These are phyloP conservation scores for Panopea generosa DNA, from an alignment of 2,888 invertebrate species.

Conservation along the genomic window DNA sequence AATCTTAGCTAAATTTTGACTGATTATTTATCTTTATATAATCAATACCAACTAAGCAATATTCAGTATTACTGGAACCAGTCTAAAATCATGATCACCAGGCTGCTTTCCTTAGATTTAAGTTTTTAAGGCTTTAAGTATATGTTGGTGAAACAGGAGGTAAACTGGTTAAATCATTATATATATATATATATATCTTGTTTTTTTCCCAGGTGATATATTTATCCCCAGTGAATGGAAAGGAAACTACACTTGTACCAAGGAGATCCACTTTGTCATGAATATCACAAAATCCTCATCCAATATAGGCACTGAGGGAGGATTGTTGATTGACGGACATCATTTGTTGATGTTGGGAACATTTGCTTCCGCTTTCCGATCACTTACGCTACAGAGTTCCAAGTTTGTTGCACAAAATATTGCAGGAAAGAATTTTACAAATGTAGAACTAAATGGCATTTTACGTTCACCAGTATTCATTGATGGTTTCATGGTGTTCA, in stretches of 20 bases:
- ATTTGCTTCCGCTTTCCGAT: conserved; percentile 31
- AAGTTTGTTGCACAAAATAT: conserved; percentile 25
- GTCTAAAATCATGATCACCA: too few relatives aligned
- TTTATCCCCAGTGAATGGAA: conserved; percentile 68
- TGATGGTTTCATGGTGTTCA: conserved; percentile 50
- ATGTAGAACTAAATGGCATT: conserved; percentile 52
- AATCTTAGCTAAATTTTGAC: too few relatives aligned
- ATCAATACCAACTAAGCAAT: too few relatives aligned
- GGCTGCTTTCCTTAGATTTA: too few relatives aligned
- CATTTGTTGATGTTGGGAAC: conserved; percentile 35
- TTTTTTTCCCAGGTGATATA: conserved; percentile 39
- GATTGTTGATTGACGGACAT: conserved; percentile 29
- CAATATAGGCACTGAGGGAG: conserved; percentile 42
- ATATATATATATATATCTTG: too few relatives aligned
- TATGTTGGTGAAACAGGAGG: too few relatives aligned
- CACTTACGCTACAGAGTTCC: conserved; percentile 40
- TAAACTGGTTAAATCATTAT: too few relatives aligned
- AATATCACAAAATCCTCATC: conserved; percentile 49
- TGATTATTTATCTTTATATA: too few relatives aligned
- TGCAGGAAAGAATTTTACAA: conserved; percentile 44
- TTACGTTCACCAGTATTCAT: conserved; percentile 37
- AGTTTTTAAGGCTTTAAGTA: too few relatives aligned
- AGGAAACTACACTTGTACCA: conserved; percentile 59
- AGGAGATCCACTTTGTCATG: conserved; percentile 28
- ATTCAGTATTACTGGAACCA: too few relatives aligned